These are phyloP conservation scores for Caiman crocodilus DNA, from an alignment of 2,797 vertebrate species.

Conservation along the genomic window DNA sequence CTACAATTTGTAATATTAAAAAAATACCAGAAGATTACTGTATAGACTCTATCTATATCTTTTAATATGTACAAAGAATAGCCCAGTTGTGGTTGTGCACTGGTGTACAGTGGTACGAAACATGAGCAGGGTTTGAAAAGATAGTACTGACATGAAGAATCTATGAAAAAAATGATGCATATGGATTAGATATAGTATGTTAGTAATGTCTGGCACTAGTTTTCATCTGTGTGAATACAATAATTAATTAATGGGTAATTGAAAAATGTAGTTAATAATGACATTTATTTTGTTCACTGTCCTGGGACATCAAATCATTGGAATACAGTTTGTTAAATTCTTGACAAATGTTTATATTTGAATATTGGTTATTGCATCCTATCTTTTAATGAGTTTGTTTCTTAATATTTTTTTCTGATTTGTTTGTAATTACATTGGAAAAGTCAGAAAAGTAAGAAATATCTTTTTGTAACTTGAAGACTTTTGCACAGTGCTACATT, in stretches of 20 bases:
- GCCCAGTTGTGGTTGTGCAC: conserved; percentile 78
- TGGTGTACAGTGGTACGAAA: conserved; percentile 81
- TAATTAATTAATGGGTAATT: conserved; percentile 77
- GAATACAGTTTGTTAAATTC: conserved; percentile 68
- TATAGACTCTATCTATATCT: conserved; percentile 75
- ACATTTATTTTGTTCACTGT: conserved; percentile 71
- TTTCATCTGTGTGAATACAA: conserved; percentile 55
- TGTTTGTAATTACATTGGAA: not conserved
- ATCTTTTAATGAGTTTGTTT: conserved; percentile 12
- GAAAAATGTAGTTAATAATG: conserved; percentile 76
- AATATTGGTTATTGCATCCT: not conserved
- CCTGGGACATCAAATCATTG: conserved; percentile 40
- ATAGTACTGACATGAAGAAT: conserved; percentile 70
- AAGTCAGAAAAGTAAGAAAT: conserved; percentile 2
- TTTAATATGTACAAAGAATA: conserved; percentile 75
- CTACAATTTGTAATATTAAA: conserved; percentile 80
- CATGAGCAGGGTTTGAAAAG: conserved; percentile 75
- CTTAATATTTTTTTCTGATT: not conserved
- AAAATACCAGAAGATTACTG: conserved; percentile 79
- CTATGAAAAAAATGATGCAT: conserved; percentile 66
- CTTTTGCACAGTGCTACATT: not conserved
- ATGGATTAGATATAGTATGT: conserved; percentile 70
- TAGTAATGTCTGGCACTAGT: conserved; percentile 71
- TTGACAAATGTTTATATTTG: conserved; percentile 39
- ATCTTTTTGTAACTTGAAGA: fast-evolving